phyloP scores from a whole-genome alignment of 1,140 invertebrate species.

The Acromyrmex charruanus region DNA sequence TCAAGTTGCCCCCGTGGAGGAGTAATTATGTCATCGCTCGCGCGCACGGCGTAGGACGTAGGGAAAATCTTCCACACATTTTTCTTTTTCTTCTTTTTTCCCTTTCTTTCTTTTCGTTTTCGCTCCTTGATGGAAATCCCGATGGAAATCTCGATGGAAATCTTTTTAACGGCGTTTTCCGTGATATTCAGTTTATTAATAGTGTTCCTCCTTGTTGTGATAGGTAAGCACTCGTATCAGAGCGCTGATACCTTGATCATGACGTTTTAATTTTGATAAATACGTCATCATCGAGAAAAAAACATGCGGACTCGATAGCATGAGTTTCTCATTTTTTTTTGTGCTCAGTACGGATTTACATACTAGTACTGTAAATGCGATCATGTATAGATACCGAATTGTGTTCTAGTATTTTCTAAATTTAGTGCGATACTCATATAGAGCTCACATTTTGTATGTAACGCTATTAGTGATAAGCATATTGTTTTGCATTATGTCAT shows the following conservation, averaged over 20 bases:
- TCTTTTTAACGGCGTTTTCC: constrained; percentile 85
- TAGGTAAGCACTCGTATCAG: constrained; percentile 82
- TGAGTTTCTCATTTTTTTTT: constrained; percentile 19
- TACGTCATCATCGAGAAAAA: constrained; percentile 29
- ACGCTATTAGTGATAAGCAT: neutral
- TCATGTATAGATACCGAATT: neutral
- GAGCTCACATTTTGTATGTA: neutral
- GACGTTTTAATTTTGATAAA: neutral
- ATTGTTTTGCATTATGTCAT: neutral
- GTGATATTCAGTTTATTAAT: constrained; percentile 85
- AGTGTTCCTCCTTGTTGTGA: constrained; percentile 85
- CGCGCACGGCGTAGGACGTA: constrained; percentile 31
- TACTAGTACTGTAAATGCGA: neutral
- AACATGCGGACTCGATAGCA: neutral
- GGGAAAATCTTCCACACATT: constrained; percentile 1
- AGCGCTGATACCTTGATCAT: neutral
- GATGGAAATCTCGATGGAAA: constrained; percentile 83
- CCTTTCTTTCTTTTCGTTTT: constrained; percentile 30
- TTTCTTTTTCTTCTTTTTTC: constrained; percentile 13
- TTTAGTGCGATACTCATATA: neutral
- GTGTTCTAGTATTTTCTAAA: constrained; percentile 15
- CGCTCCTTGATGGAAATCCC: constrained; percentile 40
- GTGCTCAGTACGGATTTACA: neutral
- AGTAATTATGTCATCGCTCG: constrained; percentile 58
- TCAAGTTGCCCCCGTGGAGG: neutral